These are phyloP conservation scores for Sinohyriopsis cumingii DNA, from an alignment of 2,888 invertebrate species.

Conservation along the genomic window DNA sequence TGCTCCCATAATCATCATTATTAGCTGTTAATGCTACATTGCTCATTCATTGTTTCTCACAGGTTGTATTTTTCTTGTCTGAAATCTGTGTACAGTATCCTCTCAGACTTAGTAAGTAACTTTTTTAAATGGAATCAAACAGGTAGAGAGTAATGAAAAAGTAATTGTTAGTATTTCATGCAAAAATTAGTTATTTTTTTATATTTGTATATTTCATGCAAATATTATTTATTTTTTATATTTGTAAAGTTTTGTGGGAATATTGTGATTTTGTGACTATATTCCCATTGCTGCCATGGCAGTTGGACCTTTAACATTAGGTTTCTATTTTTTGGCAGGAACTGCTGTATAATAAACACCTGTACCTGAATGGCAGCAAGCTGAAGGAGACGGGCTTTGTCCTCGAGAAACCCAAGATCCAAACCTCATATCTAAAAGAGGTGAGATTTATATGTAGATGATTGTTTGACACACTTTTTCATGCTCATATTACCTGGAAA, in stretches of 20 bases:
- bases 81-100: too few species aligned
- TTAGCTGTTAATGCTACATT: too few species aligned
- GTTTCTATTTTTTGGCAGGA: conserved; percentile 70
- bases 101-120: too few species aligned
- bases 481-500: too few species aligned
- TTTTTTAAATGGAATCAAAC: too few species aligned
- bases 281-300: background rate
- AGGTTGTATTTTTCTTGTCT: too few species aligned
- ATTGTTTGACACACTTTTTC: background rate
- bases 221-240: background rate
- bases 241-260: background rate
- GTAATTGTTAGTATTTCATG: too few species aligned
- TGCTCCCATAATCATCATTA: too few species aligned
- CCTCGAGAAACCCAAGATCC: conserved; percentile 78
- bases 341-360: conserved; percentile 85
- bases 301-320: background rate
- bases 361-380: conserved; percentile 83
- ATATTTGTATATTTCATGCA: background rate
- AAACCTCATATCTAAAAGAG: conserved; percentile 78
- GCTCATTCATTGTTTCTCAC: too few species aligned
- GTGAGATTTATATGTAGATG: conserved; percentile 67
- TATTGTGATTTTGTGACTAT: background rate
- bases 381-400: conserved; percentile 78
- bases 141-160: too few species aligned
- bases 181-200: background rate